Conservation (phyloP, 2,888 invertebrate species). For the Microplitis manilae region DNA sequence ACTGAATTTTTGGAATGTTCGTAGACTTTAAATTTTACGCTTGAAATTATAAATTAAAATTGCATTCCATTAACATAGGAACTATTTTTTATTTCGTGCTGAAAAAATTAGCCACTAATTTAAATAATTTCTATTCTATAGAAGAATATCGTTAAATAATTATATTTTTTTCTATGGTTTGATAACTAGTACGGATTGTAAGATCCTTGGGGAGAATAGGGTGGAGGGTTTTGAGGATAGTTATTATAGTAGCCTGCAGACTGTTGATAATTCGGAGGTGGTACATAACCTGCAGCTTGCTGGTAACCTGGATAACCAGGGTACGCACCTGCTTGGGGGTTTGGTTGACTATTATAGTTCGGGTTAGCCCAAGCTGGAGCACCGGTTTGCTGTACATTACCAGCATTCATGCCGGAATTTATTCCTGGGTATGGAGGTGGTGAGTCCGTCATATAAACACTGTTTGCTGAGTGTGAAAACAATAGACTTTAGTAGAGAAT, state of each 20-base stretch:
- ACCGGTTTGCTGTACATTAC: slow-evolving; percentile 59
- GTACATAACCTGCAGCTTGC: slow-evolving; percentile 58
- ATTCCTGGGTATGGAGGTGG: slow-evolving; percentile 97
- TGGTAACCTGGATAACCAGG: slow-evolving; percentile 65
- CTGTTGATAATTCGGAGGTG: slow-evolving; percentile 30
- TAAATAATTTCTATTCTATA: neutral
- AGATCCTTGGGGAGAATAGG: slow-evolving; percentile 63
- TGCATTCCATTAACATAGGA: too few relatives aligned
- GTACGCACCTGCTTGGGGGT: slow-evolving; percentile 71
- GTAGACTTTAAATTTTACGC: too few relatives aligned
- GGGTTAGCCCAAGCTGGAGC: slow-evolving; percentile 68
- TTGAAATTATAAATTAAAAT: too few relatives aligned
- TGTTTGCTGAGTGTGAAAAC: slow-evolving; percentile 76
- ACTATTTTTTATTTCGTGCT: too few relatives aligned
- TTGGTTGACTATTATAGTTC: slow-evolving; percentile 66
- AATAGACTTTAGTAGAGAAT: neutral
- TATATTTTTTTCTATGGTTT: neutral
- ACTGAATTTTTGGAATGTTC: too few relatives aligned
- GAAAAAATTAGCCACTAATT: too few relatives aligned
- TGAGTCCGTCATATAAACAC: slow-evolving; percentile 90
- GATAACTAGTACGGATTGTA: slow-evolving; percentile 58
- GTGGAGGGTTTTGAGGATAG: slow-evolving; percentile 66
- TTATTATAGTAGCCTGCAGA: slow-evolving; percentile 42
- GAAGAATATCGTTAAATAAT: slow-evolving; percentile 11
- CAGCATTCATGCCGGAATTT: slow-evolving; percentile 68